Base-by-base conservation (phyloP, 2,888 invertebrate species). In the Ommatoiulus sabulosus region DNA sequence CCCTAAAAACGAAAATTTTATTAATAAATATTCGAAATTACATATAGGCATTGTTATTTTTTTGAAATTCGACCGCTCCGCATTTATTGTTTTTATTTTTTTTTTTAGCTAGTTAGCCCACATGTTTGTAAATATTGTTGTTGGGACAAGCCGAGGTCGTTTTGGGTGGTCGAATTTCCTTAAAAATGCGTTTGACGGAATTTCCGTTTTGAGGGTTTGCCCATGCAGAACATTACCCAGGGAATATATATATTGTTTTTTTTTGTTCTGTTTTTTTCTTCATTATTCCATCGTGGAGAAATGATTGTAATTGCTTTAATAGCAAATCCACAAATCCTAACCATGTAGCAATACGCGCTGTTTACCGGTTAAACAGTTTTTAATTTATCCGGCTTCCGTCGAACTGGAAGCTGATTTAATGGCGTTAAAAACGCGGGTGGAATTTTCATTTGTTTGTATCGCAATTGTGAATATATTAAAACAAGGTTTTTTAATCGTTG, bases 391-490 rank as follows among this genome's bases (percentile, higher is more conserved):
- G 63, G 72, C 10, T 72, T 24, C 24, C 10, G 24, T 72, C 20
- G 24, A 24, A 24, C 8, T 10, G 72, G 24, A 72, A 24, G 24
- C 4, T 63, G 72, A 52, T 52, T 52, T 52, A n/a, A 12, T 52
- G 52, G 15, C 52, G 52, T 52, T 52, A 52, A 15, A 12, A 52
- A 52, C 52, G 15, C 52, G 52, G 52, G 10, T 15, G 52, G 52
- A 52, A 52, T 52, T 52, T 52, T 15, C 15, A 52, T 52, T 12
- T 52, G 15, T 52, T 20, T 72, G 72, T 72, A 72, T 72, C 24
- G 72, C 72, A 72, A 10, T 72, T 72, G 72, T 72, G 24, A 72
- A 24, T 72, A 20, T 72, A 72, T 72, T 72, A 72, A 72, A 72
- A 72, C 24, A 6, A 24, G 72, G 72, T 63, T 24, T 72, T 72